phyloP scores from a whole-genome alignment of 2,113 vertebrate species.

The Nothobranchius kuhntae region DNA sequence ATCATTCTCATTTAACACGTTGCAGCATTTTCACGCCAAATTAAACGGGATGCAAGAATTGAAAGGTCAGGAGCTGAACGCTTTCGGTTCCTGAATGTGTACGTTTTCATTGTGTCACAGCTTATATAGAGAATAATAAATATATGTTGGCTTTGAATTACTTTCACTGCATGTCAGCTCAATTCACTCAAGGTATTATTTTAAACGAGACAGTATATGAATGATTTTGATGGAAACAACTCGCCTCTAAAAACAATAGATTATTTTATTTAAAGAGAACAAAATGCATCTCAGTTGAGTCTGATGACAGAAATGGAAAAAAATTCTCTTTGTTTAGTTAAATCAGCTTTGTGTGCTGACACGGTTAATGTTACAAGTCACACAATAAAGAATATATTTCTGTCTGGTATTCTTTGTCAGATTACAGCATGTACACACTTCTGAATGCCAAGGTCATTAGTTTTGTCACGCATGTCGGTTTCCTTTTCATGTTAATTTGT shows the following conservation, averaged over 20 bases:
- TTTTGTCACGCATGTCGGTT: not conserved
- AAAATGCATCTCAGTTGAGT: not conserved
- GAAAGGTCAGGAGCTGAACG: conserved; percentile 20
- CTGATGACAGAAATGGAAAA: conserved; percentile 13
- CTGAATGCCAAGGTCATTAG: not conserved
- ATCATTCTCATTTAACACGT: not conserved
- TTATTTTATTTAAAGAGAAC: not conserved
- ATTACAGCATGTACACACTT: not conserved
- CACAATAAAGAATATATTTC: not conserved
- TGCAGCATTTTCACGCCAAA: not conserved
- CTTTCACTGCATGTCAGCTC: not conserved
- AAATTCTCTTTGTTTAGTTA: conserved; percentile 16
- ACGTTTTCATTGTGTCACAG: conserved; percentile 10
- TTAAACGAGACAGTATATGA: conserved; percentile 1
- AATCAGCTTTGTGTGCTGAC: conserved; percentile 1
- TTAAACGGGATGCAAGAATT: not conserved
- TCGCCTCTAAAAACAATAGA: not conserved
- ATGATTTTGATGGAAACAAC: not conserved
- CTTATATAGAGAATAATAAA: not conserved
- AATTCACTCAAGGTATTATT: not conserved
- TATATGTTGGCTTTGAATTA: not conserved
- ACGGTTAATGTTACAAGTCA: not conserved
- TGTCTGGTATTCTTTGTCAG: not conserved
- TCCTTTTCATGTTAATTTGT: conserved; percentile 1
- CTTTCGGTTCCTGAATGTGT: not conserved